These are phyloP conservation scores for Phaethon lepturus DNA, from an alignment of 2,113 vertebrate genomes.

Conservation along the genomic window DNA sequence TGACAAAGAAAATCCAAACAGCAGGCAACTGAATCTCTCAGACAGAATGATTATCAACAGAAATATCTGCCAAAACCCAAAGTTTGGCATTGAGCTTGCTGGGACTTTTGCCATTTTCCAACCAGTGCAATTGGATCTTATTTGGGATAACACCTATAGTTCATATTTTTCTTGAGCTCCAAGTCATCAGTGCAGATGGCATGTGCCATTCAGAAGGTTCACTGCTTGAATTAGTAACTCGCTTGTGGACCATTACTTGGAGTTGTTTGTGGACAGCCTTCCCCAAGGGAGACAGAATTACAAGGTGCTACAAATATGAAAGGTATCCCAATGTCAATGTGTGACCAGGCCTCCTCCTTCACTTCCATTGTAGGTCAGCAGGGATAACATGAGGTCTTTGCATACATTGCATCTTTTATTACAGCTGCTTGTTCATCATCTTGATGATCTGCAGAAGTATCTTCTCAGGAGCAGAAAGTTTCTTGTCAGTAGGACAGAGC, in stretches of 20 bases:
- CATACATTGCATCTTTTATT: neutral
- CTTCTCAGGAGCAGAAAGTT: neutral
- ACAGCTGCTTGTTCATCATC: neutral
- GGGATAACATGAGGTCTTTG: neutral
- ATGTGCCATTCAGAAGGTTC: neutral
- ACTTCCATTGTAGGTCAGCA: neutral
- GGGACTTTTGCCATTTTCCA: neutral
- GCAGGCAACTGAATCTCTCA: neutral
- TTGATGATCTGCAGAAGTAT: neutral
- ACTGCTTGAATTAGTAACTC: neutral
- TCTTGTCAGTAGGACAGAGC: neutral
- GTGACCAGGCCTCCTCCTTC: neutral
- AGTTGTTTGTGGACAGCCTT: neutral
- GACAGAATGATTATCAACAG: neutral
- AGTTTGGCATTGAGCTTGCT: neutral
- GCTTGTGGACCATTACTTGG: neutral
- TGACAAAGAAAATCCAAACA: neutral
- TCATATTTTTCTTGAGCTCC: neutral
- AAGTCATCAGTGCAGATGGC: neutral
- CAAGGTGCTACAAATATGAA: neutral
- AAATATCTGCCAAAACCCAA: neutral
- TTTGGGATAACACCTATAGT: neutral
- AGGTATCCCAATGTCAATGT: neutral
- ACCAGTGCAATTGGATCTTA: neutral
- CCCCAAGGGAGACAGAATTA: neutral